phyloP scores from a whole-genome alignment of 2,888 invertebrate genomes.

The Trissonchulus sp. region DNA sequence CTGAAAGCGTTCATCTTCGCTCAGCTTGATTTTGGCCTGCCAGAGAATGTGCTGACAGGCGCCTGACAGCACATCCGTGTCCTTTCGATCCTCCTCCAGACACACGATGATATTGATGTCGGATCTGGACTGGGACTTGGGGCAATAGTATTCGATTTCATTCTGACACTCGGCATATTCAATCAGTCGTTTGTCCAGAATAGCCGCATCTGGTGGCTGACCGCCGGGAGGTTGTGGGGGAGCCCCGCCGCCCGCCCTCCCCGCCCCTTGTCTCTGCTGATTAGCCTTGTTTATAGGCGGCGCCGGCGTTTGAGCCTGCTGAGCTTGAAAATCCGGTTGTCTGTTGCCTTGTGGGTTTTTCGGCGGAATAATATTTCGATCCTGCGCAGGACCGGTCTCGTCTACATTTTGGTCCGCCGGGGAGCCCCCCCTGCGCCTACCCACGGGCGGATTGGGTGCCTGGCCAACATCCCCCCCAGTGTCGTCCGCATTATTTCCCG shows the following conservation, averaged over 20 bases:
- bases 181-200: background rate
- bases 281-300: too few species aligned
- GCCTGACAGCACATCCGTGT: conserved; percentile 40
- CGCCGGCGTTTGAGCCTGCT: too few species aligned
- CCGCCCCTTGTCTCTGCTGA: too few species aligned
- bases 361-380: too few species aligned
- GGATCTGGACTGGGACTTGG: background rate
- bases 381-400: too few species aligned
- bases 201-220: background rate
- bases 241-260: background rate
- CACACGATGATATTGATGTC: background rate
- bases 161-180: background rate
- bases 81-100: conserved; percentile 32
- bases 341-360: too few species aligned
- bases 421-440: too few species aligned
- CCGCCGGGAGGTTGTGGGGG: background rate
- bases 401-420: too few species aligned
- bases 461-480: too few species aligned
- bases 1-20: conserved; percentile 63
- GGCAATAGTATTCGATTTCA: background rate
- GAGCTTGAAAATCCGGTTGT: too few species aligned
- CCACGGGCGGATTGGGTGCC: too few species aligned
- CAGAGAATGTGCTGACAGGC: conserved; percentile 47
- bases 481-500: too few species aligned
- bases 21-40: conserved; percentile 58